Base-by-base conservation (phyloP, 2,797 vertebrate genomes). In the Neopelma chrysocephalum region DNA sequence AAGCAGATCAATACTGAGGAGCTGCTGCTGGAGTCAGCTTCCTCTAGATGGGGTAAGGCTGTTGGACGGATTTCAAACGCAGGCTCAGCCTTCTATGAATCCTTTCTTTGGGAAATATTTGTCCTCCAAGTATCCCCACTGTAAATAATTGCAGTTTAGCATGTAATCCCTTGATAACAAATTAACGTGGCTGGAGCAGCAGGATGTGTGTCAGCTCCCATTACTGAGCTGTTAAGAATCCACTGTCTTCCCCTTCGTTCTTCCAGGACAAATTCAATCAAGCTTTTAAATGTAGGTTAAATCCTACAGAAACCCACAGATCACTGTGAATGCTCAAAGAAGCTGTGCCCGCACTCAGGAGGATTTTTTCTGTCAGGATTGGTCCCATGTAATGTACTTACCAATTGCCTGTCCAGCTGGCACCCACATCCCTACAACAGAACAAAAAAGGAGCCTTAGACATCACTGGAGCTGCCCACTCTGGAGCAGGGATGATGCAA, bases 401-500 rank as follows among this genome's bases (percentile, higher is more conserved):
- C 99, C 99, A 97, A 99, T 99, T 43, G 99, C 98, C 95, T 99
- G 99, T 97, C 99, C 99, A 80, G 99, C 98, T 80, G 99, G 99
- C 97, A 99, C 99, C 99, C 99, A 99, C 98, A 99, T 99, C 97
- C 99, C 99, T 99, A 95, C 83, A 96, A 97, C 11, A 91, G 91
- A 93, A 94, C 76, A 90, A 65, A 87, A 73, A 57, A 79, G 53
- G 60, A 6, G 2, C 40, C 50, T 87, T 8, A 91, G 16, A 47
- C 36, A 48, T 3, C 23, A 20, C 13, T 9, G 21, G 10, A 65
- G 53, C 66, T 53, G 38, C 2, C 0, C 7, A 10, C 27, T 26
- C 27, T 0, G 4, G 43, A 79, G 75, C 22, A 1, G 73, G 92
- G 58, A 48, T 22, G 69, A 76, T 36, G 61, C 57, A n/a, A 23